phyloP scores from a whole-genome alignment of 2,113 vertebrate species.

The Acanthochromis polyacanthus region DNA sequence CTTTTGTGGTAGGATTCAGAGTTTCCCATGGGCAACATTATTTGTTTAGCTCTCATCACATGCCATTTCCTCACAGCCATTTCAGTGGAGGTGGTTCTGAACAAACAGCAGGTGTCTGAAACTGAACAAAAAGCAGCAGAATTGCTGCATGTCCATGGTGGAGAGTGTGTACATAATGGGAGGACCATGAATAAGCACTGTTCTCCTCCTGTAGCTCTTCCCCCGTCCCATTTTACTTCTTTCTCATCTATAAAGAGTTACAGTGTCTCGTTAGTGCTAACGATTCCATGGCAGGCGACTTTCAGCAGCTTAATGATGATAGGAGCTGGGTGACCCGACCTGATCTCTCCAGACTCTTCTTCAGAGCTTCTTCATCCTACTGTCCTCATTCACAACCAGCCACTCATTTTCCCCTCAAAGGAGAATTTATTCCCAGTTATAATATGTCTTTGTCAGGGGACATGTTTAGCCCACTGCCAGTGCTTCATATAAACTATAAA shows the following conservation, averaged over 20 bases:
- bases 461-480: neutral
- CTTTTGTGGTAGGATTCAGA: neutral
- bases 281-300: conserved; percentile 39
- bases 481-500: neutral
- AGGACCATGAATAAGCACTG: conserved; percentile 9
- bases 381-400: neutral
- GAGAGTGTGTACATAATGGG: neutral
- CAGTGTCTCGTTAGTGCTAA: conserved; percentile 65
- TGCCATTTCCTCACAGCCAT: neutral
- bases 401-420: neutral
- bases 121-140: neutral
- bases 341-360: conserved; percentile 14
- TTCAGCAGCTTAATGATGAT: conserved; percentile 49
- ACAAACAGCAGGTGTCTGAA: conserved; percentile 40
- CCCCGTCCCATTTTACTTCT: neutral
- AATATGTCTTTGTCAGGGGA: neutral
- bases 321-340: conserved; percentile 25
- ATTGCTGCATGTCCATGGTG: neutral
- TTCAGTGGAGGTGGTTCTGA: neutral
- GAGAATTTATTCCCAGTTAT: neutral
- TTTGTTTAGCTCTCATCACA: neutral
- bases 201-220: neutral
- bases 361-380: neutral
- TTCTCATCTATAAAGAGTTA: conserved; percentile 49
- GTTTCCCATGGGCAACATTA: neutral